Evolutionary conservation across 2,113 vertebrate genomes (phyloP), one percentile per base, ranked within the genome.

Genomic region (Nothobranchius furzeri): DNA sequence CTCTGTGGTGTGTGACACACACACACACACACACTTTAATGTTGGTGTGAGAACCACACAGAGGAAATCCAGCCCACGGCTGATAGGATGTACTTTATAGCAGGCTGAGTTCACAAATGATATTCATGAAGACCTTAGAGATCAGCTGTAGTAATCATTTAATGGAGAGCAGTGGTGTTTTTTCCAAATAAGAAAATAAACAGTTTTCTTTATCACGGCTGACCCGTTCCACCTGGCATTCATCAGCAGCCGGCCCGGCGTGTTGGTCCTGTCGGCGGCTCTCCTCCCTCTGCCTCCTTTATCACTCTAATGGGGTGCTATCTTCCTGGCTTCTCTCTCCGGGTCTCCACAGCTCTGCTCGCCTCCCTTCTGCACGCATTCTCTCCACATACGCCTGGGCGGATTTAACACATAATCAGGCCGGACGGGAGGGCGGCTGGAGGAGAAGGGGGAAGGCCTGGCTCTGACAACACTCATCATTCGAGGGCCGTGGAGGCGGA

Each of bases 391-490:
- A 91, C 90, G 88, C 78, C 66, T 64, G 84, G 86, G 87, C 89
- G 89, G 92, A 93, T 93, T 92, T 91, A 89, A 92, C 93, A 93
- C 15, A 70, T 90, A 93, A 90, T 92, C 80, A 92, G 80, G 72
- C 63, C 4, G 50, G 80, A 82, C 62, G 60, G 78, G 79, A 66
- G 68, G 79, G 75, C 68, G 43, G 81, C 20, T 46, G 59, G 49
- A 69, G 70, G 45, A 64, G 54, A 36, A n/a, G 58, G 70, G 74
- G 50, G 64, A 9, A 49, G 73, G 68, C 36, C 78, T 53, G 71
- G 82, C 66, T 75, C 64, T 86, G 84, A 88, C 89, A 85, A 79
- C 86, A 79, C 85, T 79, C 90, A 89, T 85, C 83, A 84, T 45
- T 60, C 45, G 17, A 24, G 37, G 88, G 87, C 91, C 79, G 48